Percentiles rank a stretch among this genome's conserved stretches.
Conservation (phyloP, 2,797 vertebrate species). For the Sebastes flavidus region DNA sequence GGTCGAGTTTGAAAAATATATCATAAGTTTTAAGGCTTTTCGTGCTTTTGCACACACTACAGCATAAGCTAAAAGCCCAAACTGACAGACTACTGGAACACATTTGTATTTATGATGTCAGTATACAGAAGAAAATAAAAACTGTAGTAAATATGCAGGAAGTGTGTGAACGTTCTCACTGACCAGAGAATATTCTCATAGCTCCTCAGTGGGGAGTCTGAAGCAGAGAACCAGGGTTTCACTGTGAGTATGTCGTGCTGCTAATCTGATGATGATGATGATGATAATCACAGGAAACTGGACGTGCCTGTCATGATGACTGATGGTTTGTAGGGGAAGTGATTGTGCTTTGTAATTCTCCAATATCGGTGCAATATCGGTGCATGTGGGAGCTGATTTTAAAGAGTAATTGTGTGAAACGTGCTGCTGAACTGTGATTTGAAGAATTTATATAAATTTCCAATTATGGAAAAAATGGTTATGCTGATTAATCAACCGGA, state of each 20-base stretch:
- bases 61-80: neutral
- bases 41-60: neutral
- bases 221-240: conserved; percentile 3
- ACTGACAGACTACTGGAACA: neutral
- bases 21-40: neutral
- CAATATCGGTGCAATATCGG: neutral
- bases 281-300: conserved; percentile 10
- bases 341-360: conserved; percentile 16
- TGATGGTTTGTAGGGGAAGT: neutral
- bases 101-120: neutral
- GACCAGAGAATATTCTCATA: conserved; percentile 46
- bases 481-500: conserved; percentile 7
- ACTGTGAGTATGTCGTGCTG: conserved; percentile 50
- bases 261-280: conserved; percentile 17
- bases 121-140: neutral
- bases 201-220: conserved; percentile 26
- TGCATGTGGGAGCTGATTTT: conserved; percentile 36
- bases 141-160: neutral
- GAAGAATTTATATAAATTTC: conserved; percentile 16
- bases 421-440: conserved; percentile 8
- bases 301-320: neutral
- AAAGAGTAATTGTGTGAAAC: conserved; percentile 1
- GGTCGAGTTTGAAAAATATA: neutral
- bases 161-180: conserved; percentile 7
- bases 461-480: neutral